phyloP scores from a whole-genome alignment of 2,113 vertebrate species.

The Cryptomyrus ogoouensis region DNA sequence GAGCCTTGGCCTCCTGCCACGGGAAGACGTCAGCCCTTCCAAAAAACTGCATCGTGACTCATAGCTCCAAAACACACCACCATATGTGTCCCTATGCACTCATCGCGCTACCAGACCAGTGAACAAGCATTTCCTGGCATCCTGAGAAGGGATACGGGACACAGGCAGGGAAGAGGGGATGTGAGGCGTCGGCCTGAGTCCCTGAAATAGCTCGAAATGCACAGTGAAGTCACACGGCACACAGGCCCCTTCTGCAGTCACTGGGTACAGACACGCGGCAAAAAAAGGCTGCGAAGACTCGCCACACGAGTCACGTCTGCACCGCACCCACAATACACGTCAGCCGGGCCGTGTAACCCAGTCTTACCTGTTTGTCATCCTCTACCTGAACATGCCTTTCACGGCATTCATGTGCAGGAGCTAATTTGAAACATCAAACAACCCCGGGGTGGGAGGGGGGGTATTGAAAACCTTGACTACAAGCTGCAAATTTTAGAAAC shows the following conservation, averaged over 20 bases:
- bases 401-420: neutral
- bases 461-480: neutral
- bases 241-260: neutral
- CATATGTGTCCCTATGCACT: neutral
- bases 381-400: neutral
- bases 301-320: neutral
- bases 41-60: neutral
- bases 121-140: neutral
- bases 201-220: neutral
- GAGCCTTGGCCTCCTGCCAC: neutral
- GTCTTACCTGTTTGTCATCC: neutral
- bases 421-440: neutral
- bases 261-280: neutral
- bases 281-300: neutral
- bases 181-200: neutral
- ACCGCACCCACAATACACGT: neutral
- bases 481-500: constrained; percentile 42
- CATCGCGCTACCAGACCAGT: neutral
- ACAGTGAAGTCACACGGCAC: neutral
- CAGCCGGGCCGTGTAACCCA: neutral
- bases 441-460: neutral
- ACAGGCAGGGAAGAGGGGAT: neutral
- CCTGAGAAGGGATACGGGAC: neutral
- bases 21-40: neutral
- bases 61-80: neutral